A percentile compares a stretch with the other conserved stretches of the same genome.
phyloP scores from a whole-genome alignment of 2,888 invertebrate species.

The Lithophane leautieri region DNA sequence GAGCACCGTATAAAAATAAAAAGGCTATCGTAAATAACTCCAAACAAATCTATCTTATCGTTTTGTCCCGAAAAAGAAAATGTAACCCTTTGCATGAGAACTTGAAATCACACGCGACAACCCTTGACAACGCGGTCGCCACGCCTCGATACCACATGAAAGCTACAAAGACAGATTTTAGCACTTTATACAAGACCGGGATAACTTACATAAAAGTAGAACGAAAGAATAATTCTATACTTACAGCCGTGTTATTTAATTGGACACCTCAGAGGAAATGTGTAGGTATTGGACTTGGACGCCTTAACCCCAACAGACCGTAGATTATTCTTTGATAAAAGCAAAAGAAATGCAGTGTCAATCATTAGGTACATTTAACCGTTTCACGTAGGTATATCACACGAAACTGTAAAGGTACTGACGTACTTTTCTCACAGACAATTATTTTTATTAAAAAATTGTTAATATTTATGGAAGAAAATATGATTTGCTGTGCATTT shows the following conservation, averaged over 20 bases:
- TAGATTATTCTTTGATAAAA: not conserved
- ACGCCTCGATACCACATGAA: not conserved
- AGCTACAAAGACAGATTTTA: slow-evolving; percentile 6
- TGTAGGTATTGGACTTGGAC: too few species aligned
- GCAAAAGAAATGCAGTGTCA: not conserved
- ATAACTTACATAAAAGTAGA: not conserved
- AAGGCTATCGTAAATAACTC: slow-evolving; percentile 28
- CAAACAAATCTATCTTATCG: slow-evolving; percentile 30
- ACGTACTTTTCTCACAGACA: too few species aligned
- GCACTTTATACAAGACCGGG: not conserved
- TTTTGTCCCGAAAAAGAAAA: slow-evolving; percentile 15
- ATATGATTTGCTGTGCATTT: not conserved
- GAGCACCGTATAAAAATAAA: not conserved
- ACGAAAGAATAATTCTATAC: not conserved
- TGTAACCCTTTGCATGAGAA: slow-evolving; percentile 22
- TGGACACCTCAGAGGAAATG: not conserved
- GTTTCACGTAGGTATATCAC: too few species aligned
- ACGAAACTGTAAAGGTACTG: too few species aligned
- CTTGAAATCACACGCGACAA: slow-evolving; percentile 29
- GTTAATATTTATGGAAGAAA: not conserved
- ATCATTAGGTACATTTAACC: too few species aligned
- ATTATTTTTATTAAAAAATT: too few species aligned
- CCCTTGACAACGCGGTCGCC: slow-evolving; percentile 8
- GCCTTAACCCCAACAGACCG: too few species aligned
- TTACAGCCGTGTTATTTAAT: not conserved